Base-by-base conservation (phyloP, 92 coral and sea anemone genomes). In the Phenganax marumi region DNA sequence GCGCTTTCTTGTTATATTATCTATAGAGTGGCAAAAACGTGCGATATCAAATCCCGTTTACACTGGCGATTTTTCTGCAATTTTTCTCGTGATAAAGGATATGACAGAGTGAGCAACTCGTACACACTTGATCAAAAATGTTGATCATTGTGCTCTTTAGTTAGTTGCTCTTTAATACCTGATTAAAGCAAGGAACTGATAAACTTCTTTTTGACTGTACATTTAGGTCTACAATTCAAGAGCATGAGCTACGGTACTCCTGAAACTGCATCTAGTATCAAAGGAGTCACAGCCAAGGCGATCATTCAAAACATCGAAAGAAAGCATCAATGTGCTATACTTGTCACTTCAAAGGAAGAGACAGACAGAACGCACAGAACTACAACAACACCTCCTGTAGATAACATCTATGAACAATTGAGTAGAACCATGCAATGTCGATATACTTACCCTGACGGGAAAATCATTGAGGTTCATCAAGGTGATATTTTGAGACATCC, bases 401-500 rank as follows among this genome's bases (percentile, higher is more conserved):
- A 60, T 21, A 12, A n/a, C 24, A 56, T 48, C 6, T 52, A 60
- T 0, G 25, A 48, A 46, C 17, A 12, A 50, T 13, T 12, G 11
- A 50, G 50, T 6, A 49, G 52, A 52, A 78, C 71, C 10, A 48
- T 61, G 25, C 83, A 63, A 26, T 78, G 83, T 62, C 50, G 73
- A 49, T 78, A 78, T 52, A 50, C 60, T 62, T 78, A 26, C 24
- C 73, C 83, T 3, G 60, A 47, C 24, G 83, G 83, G 16, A 78
- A 78, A 62, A 62, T 63, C 19, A 78, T 78, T 24, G 83, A 78
- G 24, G 97, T 90, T 46, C 90, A 89, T 85, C 84, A 81, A 75
- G 98, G 92, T 18, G 97, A 94, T 78, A 87, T 94, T 22, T 87
- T 93, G 50, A 79, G 66, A 21, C 91, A 87, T 72, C 68, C 26